Evolutionary conservation across 2,797 vertebrate species (phyloP).

Genomic region (Silurus lanzhouensis): DNA sequence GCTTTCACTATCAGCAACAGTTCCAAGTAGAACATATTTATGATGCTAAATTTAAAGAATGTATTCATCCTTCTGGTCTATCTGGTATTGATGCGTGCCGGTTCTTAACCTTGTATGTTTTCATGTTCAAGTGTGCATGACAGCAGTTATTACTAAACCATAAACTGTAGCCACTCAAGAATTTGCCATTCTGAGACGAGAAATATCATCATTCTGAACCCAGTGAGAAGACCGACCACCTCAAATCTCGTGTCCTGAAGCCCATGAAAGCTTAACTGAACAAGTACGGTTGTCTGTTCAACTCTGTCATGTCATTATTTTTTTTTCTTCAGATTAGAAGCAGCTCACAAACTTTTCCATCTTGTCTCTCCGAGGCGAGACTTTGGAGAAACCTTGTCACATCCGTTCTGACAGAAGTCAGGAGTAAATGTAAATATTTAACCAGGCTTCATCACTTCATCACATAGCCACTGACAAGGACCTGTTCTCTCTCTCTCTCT

Average conservation of each 20-base stretch:
- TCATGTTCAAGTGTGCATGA: neutral
- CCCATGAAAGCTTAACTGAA: slow-evolving; percentile 8
- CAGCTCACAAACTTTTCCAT: slow-evolving; percentile 13
- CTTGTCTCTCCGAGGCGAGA: slow-evolving; percentile 23
- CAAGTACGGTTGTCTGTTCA: neutral
- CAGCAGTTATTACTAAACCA: neutral
- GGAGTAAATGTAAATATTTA: slow-evolving; percentile 52
- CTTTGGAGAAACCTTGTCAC: slow-evolving; percentile 15
- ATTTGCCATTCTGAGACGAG: neutral
- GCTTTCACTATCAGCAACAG: neutral
- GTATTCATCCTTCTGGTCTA: neutral
- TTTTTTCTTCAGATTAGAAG: slow-evolving; percentile 20
- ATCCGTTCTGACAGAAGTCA: slow-evolving; percentile 28
- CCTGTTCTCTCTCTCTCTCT: neutral
- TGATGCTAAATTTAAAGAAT: neutral
- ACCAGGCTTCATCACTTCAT: slow-evolving; percentile 44
- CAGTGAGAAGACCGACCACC: neutral
- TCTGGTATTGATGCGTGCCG: neutral
- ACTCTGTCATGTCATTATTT: neutral
- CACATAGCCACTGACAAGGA: slow-evolving; percentile 39
- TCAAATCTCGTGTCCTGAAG: neutral
- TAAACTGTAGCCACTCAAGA: neutral
- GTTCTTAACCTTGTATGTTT: neutral
- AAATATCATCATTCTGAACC: neutral
- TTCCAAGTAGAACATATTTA: neutral